These are phyloP conservation scores for Sebastes melanostomus DNA, from an alignment of 2,797 vertebrate genomes.

Conservation along the genomic window DNA sequence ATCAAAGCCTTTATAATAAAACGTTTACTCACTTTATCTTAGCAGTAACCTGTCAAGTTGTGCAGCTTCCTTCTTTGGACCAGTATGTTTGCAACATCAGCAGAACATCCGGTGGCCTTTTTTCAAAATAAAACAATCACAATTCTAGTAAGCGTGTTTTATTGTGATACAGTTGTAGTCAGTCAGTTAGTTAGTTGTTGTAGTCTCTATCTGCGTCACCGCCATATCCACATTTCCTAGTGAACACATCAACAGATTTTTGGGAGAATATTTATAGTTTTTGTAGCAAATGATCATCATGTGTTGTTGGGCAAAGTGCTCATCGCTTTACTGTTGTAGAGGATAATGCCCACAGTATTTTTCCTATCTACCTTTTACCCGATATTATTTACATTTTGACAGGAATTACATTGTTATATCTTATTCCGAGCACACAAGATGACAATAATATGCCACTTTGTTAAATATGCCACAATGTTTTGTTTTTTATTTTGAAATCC, in stretches of 20 bases:
- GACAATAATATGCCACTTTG: not conserved
- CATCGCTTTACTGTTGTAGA: fast-evolving
- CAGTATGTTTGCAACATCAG: not conserved
- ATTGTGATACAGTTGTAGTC: not conserved
- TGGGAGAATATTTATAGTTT: not conserved
- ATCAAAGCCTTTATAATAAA: fast-evolving
- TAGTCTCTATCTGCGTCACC: not conserved
- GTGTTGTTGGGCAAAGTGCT: not conserved
- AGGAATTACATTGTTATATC: not conserved
- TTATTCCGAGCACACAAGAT: not conserved
- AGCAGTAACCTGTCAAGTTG: conserved; percentile 35
- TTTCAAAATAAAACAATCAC: conserved; percentile 46
- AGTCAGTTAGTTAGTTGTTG: no score
- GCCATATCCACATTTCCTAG: not conserved
- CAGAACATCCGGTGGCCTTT: not conserved
- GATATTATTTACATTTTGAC: not conserved
- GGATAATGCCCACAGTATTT: not conserved
- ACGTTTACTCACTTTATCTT: conserved; percentile 7
- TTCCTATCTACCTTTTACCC: not conserved
- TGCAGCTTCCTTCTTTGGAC: conserved; percentile 52
- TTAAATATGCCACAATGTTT: not conserved
- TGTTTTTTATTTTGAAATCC: not conserved
- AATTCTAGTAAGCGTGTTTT: no score
- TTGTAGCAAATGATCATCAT: not conserved
- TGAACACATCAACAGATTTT: not conserved